Base-by-base conservation (phyloP, 2,797 vertebrate species). In the Salarias fasciatus region DNA sequence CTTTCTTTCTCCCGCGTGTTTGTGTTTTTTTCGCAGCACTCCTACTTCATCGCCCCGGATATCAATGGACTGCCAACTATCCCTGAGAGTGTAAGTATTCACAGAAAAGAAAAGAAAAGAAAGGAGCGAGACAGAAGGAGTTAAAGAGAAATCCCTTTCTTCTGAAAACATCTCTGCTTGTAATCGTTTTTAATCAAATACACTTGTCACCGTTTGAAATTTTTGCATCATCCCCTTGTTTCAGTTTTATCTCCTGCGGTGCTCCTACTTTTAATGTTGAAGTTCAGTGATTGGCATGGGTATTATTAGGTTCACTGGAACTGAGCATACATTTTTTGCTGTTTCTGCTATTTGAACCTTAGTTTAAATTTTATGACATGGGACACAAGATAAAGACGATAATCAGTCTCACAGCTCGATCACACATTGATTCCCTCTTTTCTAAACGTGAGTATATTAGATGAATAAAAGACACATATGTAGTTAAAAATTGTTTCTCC, bases 21-120 rank as follows among this genome's bases (percentile, higher is more conserved):
- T 89, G 75, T 91, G 79, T 90, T 85, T 88, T 75, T 35, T 35
- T 35, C 28, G 52, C 82, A 99, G 97, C 96, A 98, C 89, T 96
- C 95, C 15, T 97, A 93, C 92, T 99, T 99, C 94, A 95, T 99
- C 88, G 94, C 95, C 85, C 97, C 97, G 78, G 96, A 98, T 92
- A 71, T 94, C 87, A 95, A 94, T 90, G 95, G 95, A 92, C 95
- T 99, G 79, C 97, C 97, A 83, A 98, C 97, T 49, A 97, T 99
- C 87, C 97, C 97, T 44, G 97, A 99, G 94, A 99, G 94, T 70
- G 97, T 99, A 90, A 97, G 97, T 98, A 91, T 89, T 79, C 72
- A 60, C 55, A 65, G 60, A 72, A 70, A 69, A 65, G 62, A 43
- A 63, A 65, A 70, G 55, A 62, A 79, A 71, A 60, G 52, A 73